These are phyloP conservation scores for Tetragonula carbonaria DNA, from an alignment of 2,888 invertebrate species.

Conservation along the genomic window DNA sequence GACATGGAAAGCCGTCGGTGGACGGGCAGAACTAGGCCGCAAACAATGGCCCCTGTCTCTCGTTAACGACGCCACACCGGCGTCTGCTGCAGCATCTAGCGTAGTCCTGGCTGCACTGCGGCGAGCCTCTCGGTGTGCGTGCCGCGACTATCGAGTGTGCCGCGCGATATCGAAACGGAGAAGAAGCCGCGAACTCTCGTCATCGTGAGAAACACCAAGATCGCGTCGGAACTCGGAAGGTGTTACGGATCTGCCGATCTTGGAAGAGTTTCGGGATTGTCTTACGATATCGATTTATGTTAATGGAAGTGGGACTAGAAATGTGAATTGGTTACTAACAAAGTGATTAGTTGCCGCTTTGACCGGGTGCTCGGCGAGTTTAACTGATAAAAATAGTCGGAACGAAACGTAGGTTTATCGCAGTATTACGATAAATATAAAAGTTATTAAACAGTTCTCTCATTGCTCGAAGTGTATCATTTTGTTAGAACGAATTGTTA, in stretches of 20 bases:
- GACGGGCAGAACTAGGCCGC: conserved; percentile 78
- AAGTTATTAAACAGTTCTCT: too few relatives aligned
- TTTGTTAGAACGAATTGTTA: not conserved
- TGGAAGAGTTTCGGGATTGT: too few relatives aligned
- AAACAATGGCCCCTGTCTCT: conserved; percentile 75
- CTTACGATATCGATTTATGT: too few relatives aligned
- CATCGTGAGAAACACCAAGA: conserved; percentile 4
- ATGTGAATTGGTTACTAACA: too few relatives aligned
- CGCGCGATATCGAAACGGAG: conserved; percentile 32
- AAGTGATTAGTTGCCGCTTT: too few relatives aligned
- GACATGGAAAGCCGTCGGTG: conserved; percentile 65
- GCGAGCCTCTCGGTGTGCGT: conserved; percentile 40
- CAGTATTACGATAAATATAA: too few relatives aligned
- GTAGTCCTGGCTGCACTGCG: conserved; percentile 51
- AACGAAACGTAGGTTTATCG: too few relatives aligned
- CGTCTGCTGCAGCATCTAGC: conserved; percentile 62
- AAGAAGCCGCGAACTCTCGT: not conserved
- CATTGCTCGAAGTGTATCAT: too few relatives aligned
- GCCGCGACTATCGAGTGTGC: conserved; percentile 57
- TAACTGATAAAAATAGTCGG: too few relatives aligned
- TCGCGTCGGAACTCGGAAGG: not conserved
- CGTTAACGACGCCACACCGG: conserved; percentile 69
- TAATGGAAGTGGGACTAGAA: too few relatives aligned
- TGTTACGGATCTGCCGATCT: not conserved
- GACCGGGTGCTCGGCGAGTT: too few relatives aligned